Percentiles rank a stretch among this genome's conserved stretches.
Conservation (phyloP, 2,797 vertebrate species). For the Lerista edwardsae region DNA sequence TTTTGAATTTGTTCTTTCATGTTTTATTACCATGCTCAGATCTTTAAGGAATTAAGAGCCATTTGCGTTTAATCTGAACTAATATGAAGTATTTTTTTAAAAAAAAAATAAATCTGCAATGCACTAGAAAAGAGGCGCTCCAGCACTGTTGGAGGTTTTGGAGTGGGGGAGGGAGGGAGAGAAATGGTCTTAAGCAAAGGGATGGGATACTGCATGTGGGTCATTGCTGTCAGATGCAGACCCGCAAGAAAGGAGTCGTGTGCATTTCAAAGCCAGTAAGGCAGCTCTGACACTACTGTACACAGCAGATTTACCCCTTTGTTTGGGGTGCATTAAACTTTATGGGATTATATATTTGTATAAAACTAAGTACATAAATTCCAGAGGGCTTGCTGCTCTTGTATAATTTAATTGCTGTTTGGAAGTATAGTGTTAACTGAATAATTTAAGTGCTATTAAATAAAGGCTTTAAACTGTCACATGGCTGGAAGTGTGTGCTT, state of each 20-base stretch:
- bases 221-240: conserved; percentile 53
- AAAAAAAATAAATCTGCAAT: conserved; percentile 55
- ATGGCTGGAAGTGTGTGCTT: conserved; percentile 29
- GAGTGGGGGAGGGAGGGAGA: neutral
- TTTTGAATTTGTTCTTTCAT: conserved; percentile 65
- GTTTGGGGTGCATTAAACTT: conserved; percentile 73
- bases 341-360: conserved; percentile 61
- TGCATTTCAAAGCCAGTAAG: conserved; percentile 66
- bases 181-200: neutral
- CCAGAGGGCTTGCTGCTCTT: conserved; percentile 67
- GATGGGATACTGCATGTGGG: conserved; percentile 29
- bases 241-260: conserved; percentile 55
- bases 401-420: conserved; percentile 77
- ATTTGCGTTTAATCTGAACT: conserved; percentile 67
- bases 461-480: conserved; percentile 84
- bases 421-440: conserved; percentile 77
- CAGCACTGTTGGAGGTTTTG: conserved; percentile 46
- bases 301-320: conserved; percentile 77
- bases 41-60: conserved; percentile 71
- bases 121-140: conserved; percentile 62
- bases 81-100: conserved; percentile 48
- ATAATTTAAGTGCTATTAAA: conserved; percentile 89
- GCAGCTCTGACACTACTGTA: conserved; percentile 72
- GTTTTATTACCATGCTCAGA: conserved; percentile 64
- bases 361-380: conserved; percentile 66